Conservation (phyloP, 2,888 invertebrate genomes). For the Oasisia sp. region DNA sequence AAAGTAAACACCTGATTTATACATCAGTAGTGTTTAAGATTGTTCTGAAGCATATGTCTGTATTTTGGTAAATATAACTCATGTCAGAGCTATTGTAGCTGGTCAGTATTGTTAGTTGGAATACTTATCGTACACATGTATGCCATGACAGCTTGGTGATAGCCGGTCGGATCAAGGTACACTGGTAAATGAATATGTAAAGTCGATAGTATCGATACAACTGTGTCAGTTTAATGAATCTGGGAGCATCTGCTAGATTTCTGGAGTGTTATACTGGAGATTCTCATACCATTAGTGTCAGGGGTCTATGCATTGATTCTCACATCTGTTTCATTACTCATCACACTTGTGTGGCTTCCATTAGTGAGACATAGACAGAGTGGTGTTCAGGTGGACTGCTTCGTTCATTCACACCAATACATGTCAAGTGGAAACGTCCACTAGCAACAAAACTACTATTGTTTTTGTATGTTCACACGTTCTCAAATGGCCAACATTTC, state of each 20-base stretch:
- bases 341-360: neutral
- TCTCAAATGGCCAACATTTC: neutral
- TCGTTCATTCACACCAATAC: too few relatives aligned
- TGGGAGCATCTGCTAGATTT: neutral
- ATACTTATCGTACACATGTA: too few relatives aligned
- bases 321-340: neutral
- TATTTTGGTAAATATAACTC: neutral
- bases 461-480: neutral
- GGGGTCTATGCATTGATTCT: neutral
- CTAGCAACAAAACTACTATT: neutral
- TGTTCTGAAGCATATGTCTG: neutral
- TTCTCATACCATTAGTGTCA: neutral
- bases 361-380: too few relatives aligned
- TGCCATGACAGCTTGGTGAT: neutral
- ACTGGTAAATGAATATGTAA: neutral
- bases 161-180: neutral
- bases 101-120: neutral
- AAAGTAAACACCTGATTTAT: too few relatives aligned
- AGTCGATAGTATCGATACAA: neutral
- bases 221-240: neutral
- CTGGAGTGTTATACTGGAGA: neutral
- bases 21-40: too few relatives aligned
- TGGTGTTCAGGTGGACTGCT: too few relatives aligned
- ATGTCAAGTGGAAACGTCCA: neutral
- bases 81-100: neutral